A percentile compares a stretch with the other conserved stretches of the same genome.
phyloP scores from a whole-genome alignment of 1,140 invertebrate genomes.

The Bombus breviceps region DNA sequence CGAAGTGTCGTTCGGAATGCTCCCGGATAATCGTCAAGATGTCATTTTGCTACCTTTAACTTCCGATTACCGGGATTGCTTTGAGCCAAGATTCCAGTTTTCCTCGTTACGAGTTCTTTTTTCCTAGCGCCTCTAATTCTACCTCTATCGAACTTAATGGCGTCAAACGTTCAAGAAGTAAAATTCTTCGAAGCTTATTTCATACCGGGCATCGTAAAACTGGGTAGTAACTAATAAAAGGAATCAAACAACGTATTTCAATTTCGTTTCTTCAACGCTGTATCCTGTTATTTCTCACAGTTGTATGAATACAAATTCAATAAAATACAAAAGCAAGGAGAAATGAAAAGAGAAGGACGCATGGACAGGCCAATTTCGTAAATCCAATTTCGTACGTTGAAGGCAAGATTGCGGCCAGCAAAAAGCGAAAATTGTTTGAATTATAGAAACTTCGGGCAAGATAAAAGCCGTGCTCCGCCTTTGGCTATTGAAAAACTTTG shows the following conservation, averaged over 20 bases:
- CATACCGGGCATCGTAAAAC: no score
- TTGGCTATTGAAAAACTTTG: conserved; percentile 51
- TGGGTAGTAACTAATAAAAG: no score
- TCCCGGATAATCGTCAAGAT: conserved; percentile 56
- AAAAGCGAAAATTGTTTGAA: background rate
- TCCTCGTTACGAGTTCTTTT: background rate
- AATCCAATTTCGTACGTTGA: background rate
- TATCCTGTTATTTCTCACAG: background rate
- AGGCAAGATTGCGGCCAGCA: background rate
- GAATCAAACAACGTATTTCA: no score
- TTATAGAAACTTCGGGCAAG: background rate
- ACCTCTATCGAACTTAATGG: background rate
- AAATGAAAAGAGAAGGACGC: background rate
- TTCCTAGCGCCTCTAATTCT: background rate
- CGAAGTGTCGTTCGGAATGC: conserved; percentile 61
- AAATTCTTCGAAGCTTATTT: background rate
- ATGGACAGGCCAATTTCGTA: background rate
- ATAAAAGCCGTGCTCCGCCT: background rate
- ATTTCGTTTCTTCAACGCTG: background rate
- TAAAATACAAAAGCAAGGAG: background rate
- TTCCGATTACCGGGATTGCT: conserved; percentile 22
- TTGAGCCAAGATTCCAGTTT: conserved; percentile 13
- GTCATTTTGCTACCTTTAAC: conserved; percentile 42
- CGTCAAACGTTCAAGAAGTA: background rate
- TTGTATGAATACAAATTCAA: background rate